Base-by-base conservation (phyloP, 2,888 invertebrate genomes). In the Nemotelus pantherinus region DNA sequence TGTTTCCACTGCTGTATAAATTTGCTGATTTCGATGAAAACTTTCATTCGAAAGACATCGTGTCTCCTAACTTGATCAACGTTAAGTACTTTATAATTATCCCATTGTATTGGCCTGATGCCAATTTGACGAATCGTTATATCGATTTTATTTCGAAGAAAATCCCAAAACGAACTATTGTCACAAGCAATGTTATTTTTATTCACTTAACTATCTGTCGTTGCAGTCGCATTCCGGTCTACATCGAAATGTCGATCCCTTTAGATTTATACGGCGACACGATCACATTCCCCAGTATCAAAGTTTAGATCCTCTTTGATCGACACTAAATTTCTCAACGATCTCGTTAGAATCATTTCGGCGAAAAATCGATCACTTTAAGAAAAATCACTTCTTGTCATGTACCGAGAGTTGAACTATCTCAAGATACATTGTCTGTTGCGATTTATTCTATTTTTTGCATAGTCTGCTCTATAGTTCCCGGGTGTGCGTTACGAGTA, bases 231-330 rank as follows among this genome's bases (percentile, higher is more conserved):
- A 65, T 65, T 65, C 65, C 41, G 47, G 65, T 45, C 47, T 47
- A 47, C n/a, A 44, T 45, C 43, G 47, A 65, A 65, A 65, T 65
- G 65, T 65, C 65, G 65, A 45, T 65, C 45, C 65, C 4, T 47
- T 7, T n/a, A 45, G 41, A 65, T 65, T 65, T 45, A 45, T 65
- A 39, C 65, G 65, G 41, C 65, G 65, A 45, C 65, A 65, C n/a
- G 65, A 47, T 65, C 65, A 65, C 45, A 65, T 65, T 65, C 65
- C 65, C 2, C 7, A 65, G 45, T 43, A 65, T n/a, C 65, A 65
- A 65, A 65, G 43, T 47, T 65, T 65, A 65, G 44, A 45, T 44
- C 65, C 47, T 47, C 65, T 5, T 41, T 39, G 65, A 65, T 65
- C 47, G 65, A 9, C 65, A 45, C 44, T 10, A 41, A 65, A 65